Evolutionary conservation across 2,888 invertebrate genomes (phyloP).

Genomic region (Agriotes lineatus): DNA sequence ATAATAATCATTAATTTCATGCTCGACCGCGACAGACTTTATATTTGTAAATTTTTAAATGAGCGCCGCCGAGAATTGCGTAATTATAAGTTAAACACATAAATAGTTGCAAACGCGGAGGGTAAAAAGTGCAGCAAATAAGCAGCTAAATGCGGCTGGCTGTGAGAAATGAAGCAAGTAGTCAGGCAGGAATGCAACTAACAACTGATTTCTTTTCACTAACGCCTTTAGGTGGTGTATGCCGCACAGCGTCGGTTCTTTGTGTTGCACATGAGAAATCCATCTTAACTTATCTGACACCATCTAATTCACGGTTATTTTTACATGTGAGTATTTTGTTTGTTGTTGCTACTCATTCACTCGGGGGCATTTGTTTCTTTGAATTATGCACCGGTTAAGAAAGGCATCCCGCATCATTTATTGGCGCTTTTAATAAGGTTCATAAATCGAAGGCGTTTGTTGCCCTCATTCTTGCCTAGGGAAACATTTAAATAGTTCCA

Average conservation of each 20-base stretch:
- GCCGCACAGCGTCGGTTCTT: constrained; percentile 46
- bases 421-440: constrained; percentile 28
- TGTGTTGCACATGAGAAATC: constrained; percentile 47
- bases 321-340: constrained; percentile 32
- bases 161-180: constrained; percentile 47
- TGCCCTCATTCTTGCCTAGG: not conserved
- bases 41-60: too few species aligned
- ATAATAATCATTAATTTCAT: too few species aligned
- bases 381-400: not conserved
- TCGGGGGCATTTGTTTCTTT: constrained; percentile 22
- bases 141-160: constrained; percentile 33
- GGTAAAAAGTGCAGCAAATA: constrained; percentile 23
- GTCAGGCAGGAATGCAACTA: constrained; percentile 48
- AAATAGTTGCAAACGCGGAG: not conserved
- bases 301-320: constrained; percentile 33
- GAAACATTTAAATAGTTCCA: too few species aligned
- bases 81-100: constrained; percentile 13
- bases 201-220: constrained; percentile 49
- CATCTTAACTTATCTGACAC: constrained; percentile 47
- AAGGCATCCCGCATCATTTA: constrained; percentile 23
- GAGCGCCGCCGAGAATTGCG: not conserved
- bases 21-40: too few species aligned
- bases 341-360: constrained; percentile 30
- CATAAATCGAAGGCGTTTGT: constrained; percentile 20
- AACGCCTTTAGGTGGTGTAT: constrained; percentile 40